Evolutionary conservation across 2,797 vertebrate species (phyloP).

Genomic region (Carcharodon carcharias): DNA sequence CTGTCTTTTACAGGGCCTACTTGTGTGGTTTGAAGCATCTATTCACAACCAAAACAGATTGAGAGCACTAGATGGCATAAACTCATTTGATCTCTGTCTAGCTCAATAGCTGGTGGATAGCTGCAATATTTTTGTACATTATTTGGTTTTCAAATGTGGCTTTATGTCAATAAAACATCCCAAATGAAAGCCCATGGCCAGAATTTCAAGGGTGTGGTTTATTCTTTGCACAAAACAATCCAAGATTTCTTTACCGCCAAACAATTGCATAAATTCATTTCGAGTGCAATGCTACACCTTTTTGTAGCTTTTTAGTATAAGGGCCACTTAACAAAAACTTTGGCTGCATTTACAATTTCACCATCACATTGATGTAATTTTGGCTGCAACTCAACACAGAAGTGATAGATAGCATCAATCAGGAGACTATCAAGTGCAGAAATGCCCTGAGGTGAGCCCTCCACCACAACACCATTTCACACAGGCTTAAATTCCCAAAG

Average conservation of each 20-base stretch:
- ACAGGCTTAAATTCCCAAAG: conserved; percentile 14
- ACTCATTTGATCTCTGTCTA: neutral
- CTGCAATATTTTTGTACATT: neutral
- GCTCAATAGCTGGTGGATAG: neutral
- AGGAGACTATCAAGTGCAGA: neutral
- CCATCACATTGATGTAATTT: neutral
- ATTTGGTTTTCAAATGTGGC: neutral
- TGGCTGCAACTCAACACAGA: neutral
- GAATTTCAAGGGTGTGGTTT: neutral
- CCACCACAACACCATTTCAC: neutral
- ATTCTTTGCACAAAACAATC: neutral
- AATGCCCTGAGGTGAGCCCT: neutral
- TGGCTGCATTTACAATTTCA: neutral
- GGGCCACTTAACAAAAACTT: neutral
- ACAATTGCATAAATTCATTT: neutral
- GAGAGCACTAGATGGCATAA: neutral
- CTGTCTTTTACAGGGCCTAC: neutral
- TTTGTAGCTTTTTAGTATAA: neutral
- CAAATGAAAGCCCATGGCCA: neutral
- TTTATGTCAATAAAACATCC: neutral
- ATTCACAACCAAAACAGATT: neutral
- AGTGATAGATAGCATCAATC: neutral
- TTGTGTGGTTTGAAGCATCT: neutral
- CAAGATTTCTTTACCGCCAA: neutral
- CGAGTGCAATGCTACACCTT: neutral